A percentile compares a stretch with the other conserved stretches of the same genome.
These are phyloP conservation scores for Plagodis dolabraria DNA, from an alignment of 2,888 invertebrate genomes.

Conservation along the genomic window DNA sequence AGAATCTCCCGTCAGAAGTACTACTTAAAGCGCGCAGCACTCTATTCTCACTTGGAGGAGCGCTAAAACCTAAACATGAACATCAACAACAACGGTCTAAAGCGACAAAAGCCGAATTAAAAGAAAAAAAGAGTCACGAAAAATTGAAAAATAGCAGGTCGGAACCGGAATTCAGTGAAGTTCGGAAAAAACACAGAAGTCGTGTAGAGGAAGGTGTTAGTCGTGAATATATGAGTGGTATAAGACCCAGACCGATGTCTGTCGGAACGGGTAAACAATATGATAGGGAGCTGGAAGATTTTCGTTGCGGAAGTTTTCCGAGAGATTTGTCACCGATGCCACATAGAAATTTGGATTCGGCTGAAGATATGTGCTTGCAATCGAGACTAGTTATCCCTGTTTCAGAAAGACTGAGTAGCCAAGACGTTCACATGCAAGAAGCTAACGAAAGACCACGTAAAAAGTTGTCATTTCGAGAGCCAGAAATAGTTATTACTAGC, in stretches of 20 bases:
- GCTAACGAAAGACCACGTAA: conserved; percentile 88
- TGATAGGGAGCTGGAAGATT: conserved; percentile 59
- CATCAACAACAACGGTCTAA: conserved; percentile 52
- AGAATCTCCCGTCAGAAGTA: conserved; percentile 77
- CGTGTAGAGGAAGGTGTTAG: conserved; percentile 56
- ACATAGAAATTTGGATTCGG: conserved; percentile 63
- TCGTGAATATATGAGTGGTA: conserved; percentile 50
- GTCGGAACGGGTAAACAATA: conserved; percentile 70
- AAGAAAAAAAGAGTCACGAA: conserved; percentile 73
- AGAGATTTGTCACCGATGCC: conserved; percentile 56
- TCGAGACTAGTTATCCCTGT: conserved; percentile 73
- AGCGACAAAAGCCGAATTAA: conserved; percentile 71
- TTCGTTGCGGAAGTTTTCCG: conserved; percentile 51
- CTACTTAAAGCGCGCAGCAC: conserved; percentile 75
- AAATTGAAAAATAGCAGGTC: conserved; percentile 69
- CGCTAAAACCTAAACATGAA: conserved; percentile 74
- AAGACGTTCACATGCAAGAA: conserved; percentile 63
- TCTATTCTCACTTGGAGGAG: conserved; percentile 74
- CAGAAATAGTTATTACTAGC: conserved; percentile 85
- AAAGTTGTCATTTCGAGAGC: conserved; percentile 94
- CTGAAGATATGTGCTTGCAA: conserved; percentile 72
- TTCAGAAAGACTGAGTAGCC: conserved; percentile 66
- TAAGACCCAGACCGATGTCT: conserved; percentile 68
- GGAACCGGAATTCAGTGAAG: conserved; percentile 72
- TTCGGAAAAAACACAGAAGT: conserved; percentile 68